Evolutionary conservation across 2,888 invertebrate species (phyloP).

Genomic region (Tupiocoris notatus): DNA sequence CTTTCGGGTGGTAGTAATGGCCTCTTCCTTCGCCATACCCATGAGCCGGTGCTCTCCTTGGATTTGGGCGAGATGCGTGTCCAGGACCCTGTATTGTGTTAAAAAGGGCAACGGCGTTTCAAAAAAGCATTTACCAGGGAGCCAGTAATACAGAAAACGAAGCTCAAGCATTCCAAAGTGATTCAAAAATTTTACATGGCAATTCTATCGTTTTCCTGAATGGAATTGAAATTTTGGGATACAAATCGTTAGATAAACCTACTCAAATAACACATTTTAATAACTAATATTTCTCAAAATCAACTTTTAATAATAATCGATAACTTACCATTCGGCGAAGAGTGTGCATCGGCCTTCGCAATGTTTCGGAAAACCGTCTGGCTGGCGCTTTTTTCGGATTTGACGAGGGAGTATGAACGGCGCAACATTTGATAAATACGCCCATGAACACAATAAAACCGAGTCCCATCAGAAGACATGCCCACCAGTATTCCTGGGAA

Average conservation of each 20-base stretch:
- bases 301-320: too few relatives aligned
- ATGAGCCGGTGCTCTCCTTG: constrained; percentile 60
- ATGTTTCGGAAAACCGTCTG: constrained; percentile 85
- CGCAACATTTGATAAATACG: constrained; percentile 97
- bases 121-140: constrained; percentile 17
- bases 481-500: constrained; percentile 87
- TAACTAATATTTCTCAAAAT: too few relatives aligned
- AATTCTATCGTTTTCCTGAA: too few relatives aligned
- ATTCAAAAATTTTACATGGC: too few relatives aligned
- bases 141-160: not conserved
- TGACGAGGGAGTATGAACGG: constrained; percentile 98
- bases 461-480: constrained; percentile 86
- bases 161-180: not conserved
- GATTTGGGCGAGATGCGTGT: constrained; percentile 48
- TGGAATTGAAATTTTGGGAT: too few relatives aligned
- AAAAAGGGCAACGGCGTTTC: not conserved
- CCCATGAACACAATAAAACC: constrained; percentile 94
- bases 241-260: too few relatives aligned
- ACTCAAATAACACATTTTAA: too few relatives aligned
- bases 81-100: constrained; percentile 26
- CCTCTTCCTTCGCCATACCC: constrained; percentile 71
- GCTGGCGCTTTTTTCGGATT: constrained; percentile 98
- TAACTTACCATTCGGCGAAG: constrained; percentile 77
- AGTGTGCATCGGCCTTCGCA: constrained; percentile 87
- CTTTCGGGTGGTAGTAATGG: constrained; percentile 72